Conservation (phyloP, 2,888 invertebrate species). For the Heteromurus nitidus region DNA sequence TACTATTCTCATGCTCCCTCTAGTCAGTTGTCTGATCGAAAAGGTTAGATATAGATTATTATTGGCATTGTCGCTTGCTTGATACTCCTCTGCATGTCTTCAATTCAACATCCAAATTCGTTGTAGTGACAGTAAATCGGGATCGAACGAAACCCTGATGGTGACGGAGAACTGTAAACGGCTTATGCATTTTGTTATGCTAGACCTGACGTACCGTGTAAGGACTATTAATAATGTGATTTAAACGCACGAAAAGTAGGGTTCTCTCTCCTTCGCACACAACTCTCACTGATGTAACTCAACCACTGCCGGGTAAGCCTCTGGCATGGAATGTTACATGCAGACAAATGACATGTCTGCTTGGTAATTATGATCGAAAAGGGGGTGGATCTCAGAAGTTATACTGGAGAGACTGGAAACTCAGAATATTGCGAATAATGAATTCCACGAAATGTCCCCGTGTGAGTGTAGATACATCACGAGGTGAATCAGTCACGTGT, state of each 20-base stretch:
- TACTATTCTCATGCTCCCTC: background rate
- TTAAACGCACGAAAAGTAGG: conserved; percentile 20
- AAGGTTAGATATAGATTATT: conserved; percentile 2
- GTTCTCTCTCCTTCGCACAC: background rate
- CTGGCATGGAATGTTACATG: background rate
- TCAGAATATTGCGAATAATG: background rate
- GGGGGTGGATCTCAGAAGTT: conserved; percentile 53
- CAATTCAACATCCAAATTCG: background rate
- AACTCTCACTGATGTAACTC: background rate
- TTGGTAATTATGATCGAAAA: conserved; percentile 64
- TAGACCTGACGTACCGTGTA: conserved; percentile 15
- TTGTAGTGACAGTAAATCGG: too few species aligned
- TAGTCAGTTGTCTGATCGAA: background rate
- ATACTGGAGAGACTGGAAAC: background rate
- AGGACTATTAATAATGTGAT: conserved; percentile 50
- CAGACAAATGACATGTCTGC: conserved; percentile 60
- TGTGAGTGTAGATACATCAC: background rate
- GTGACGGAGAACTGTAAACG: background rate
- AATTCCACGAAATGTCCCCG: background rate
- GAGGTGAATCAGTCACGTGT: background rate
- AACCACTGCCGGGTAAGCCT: conserved; percentile 2
- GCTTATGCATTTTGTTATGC: conserved; percentile 1
- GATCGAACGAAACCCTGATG: background rate
- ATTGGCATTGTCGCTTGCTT: background rate
- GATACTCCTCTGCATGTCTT: background rate